Evolutionary conservation across 2,113 vertebrate genomes (phyloP).

Genomic region (Scomber scombrus): DNA sequence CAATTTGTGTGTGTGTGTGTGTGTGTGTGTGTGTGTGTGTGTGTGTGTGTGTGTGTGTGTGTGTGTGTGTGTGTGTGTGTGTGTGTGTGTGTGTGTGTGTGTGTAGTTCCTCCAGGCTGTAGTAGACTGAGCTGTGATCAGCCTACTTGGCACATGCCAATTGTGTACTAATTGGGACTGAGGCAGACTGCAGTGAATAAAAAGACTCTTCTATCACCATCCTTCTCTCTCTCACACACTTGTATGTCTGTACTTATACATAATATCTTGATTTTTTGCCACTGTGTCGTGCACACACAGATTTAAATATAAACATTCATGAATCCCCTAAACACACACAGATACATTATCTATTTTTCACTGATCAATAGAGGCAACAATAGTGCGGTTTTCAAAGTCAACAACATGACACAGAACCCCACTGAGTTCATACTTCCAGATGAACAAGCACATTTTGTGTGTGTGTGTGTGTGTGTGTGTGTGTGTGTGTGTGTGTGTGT

Average conservation of each 20-base stretch:
- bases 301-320: not conserved
- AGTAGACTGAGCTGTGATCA: conserved; percentile 59
- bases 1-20: not conserved
- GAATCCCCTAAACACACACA: not conserved
- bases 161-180: conserved; percentile 72
- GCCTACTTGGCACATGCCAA: conserved; percentile 60
- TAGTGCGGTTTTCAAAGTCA: conserved; percentile 31
- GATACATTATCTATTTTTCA: not conserved
- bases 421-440: conserved; percentile 17
- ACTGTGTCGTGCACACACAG: not conserved
- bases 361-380: conserved; percentile 8
- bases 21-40: conserved; percentile 1
- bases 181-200: conserved; percentile 64
- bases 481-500: conserved; percentile 1
- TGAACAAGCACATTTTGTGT: not conserved
- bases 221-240: conserved; percentile 2
- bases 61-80: not conserved
- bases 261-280: too few relatives aligned
- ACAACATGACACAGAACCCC: not conserved
- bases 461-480: conserved; percentile 13
- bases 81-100: conserved; percentile 14
- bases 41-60: not conserved
- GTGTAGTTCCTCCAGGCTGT: conserved; percentile 44
- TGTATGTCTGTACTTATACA: too few relatives aligned
- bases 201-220: conserved; percentile 54